Conservation (phyloP, 2,113 vertebrate genomes). For the Uropsilus gracilis region DNA sequence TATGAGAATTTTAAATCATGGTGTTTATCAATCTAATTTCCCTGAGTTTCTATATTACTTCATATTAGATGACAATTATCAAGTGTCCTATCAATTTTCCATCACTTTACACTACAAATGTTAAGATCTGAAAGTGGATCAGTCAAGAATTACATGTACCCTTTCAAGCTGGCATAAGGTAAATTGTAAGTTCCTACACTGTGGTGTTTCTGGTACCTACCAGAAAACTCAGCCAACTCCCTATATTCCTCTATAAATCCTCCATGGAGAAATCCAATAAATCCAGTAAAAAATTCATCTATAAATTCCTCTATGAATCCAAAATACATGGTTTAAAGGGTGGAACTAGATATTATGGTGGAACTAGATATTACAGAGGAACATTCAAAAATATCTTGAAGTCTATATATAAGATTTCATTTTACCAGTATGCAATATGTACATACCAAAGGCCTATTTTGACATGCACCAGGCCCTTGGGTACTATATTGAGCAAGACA, state of each 20-base stretch:
- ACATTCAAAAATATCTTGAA: neutral
- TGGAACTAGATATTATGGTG: neutral
- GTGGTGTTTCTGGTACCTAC: neutral
- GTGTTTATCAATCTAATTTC: neutral
- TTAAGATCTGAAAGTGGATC: neutral
- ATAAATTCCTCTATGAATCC: neutral
- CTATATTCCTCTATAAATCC: neutral
- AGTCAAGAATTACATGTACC: neutral
- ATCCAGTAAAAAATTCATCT: too few species aligned
- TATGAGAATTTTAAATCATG: slow-evolving; percentile 7
- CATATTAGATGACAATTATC: neutral
- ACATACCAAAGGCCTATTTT: neutral
- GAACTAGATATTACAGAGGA: neutral
- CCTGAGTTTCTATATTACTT: neutral
- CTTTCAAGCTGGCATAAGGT: neutral
- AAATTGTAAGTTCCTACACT: neutral
- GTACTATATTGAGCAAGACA: neutral
- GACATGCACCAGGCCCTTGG: neutral
- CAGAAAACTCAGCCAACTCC: neutral
- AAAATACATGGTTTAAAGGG: neutral
- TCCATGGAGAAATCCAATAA: too few species aligned
- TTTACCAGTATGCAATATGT: neutral
- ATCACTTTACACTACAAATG: neutral
- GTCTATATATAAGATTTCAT: neutral
- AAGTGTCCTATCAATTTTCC: neutral